These are phyloP conservation scores for Psix sp. DNA, from an alignment of 1,140 invertebrate species.

Conservation along the genomic window DNA sequence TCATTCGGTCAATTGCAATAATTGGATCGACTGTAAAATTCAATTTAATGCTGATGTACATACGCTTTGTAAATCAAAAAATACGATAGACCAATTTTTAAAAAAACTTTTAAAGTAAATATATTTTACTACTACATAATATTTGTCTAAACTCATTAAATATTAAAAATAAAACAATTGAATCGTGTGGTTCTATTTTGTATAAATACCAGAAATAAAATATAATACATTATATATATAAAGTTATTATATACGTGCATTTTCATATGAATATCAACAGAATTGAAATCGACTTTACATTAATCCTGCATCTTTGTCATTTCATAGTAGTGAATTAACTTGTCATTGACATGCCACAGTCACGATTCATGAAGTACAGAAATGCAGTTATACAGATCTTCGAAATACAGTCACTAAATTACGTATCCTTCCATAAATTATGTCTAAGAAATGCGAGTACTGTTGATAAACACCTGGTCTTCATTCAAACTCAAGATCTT, in stretches of 20 bases:
- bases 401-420: slow-evolving; percentile 29
- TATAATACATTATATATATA: slow-evolving; percentile 9
- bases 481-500: slow-evolving; percentile 28
- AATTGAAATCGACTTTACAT: slow-evolving; percentile 41
- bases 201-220: slow-evolving; percentile 31
- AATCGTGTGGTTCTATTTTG: slow-evolving; percentile 13
- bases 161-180: too few relatives aligned
- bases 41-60: too few relatives aligned
- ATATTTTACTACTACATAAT: too few relatives aligned
- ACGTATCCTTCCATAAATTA: slow-evolving; percentile 34
- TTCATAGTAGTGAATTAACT: slow-evolving; percentile 32
- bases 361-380: slow-evolving; percentile 11
- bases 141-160: too few relatives aligned
- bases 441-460: slow-evolving; percentile 26
- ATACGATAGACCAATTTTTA: too few relatives aligned
- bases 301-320: slow-evolving; percentile 48
- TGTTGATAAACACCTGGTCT: slow-evolving; percentile 39
- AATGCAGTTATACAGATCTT: slow-evolving; percentile 35
- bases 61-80: too few relatives aligned
- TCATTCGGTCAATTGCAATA: neutral
- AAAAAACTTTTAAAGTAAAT: too few relatives aligned
- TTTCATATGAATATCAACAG: slow-evolving; percentile 34
- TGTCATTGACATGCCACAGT: slow-evolving; percentile 32
- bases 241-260: slow-evolving; percentile 21
- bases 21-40: too few relatives aligned